Evolutionary conservation across 2,797 vertebrate species (phyloP).

Genomic region (Semaprochilodus insignis): DNA sequence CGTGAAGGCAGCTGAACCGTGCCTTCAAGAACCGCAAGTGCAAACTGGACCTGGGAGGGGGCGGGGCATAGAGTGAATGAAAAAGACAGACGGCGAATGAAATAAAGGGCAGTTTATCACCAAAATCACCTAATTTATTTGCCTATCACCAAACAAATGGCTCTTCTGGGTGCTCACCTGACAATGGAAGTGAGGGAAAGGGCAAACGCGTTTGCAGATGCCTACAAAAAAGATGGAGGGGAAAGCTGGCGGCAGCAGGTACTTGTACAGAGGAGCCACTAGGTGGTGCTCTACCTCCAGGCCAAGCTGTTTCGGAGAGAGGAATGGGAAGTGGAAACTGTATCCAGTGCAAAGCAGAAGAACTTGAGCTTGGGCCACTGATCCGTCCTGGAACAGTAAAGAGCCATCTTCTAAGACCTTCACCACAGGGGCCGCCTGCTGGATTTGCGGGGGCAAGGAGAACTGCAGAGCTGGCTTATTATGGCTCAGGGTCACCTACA

Average conservation of each 20-base stretch:
- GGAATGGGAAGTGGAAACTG: constrained; percentile 77
- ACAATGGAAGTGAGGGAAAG: constrained; percentile 81
- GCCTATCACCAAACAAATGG: background rate
- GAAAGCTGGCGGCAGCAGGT: constrained; percentile 74
- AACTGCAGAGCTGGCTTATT: constrained; percentile 58
- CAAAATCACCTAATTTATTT: too few species aligned
- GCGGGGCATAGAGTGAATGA: background rate
- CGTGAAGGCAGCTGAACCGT: constrained; percentile 68
- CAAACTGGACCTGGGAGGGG: constrained; percentile 71
- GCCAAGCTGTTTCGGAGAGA: constrained; percentile 65
- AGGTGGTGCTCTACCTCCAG: constrained; percentile 68
- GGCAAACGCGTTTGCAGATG: constrained; percentile 79
- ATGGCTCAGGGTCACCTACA: constrained; percentile 79
- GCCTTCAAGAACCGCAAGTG: constrained; percentile 74
- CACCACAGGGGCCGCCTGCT: constrained; percentile 62
- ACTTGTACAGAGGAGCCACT: constrained; percentile 75
- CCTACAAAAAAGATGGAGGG: constrained; percentile 81
- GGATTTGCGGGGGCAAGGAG: constrained; percentile 69
- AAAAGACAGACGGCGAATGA: background rate
- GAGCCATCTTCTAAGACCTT: constrained; percentile 66
- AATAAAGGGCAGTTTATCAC: background rate
- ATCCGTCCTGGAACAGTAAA: constrained; percentile 74
- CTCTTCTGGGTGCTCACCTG: constrained; percentile 68
- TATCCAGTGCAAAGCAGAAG: constrained; percentile 85
- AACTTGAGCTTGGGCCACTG: constrained; percentile 61